A percentile compares a stretch with the other conserved stretches of the same genome.
Conservation (phyloP, 2,888 invertebrate genomes). For the Agrochola macilenta region DNA sequence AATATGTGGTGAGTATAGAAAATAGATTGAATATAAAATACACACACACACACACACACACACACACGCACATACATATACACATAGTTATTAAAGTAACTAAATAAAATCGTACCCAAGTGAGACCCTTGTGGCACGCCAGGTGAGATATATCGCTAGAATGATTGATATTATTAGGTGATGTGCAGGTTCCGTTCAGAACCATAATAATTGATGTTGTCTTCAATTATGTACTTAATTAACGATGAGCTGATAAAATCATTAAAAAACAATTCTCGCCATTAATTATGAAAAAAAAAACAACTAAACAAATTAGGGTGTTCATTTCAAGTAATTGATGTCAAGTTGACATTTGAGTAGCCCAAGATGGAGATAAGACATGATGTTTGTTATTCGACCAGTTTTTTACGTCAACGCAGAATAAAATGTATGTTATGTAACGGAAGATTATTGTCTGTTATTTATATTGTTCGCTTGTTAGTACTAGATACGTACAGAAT, state of each 20-base stretch:
- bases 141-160: neutral
- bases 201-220: neutral
- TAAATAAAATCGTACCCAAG: neutral
- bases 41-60: too few relatives aligned
- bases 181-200: neutral
- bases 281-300: constrained; percentile 11
- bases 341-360: constrained; percentile 26
- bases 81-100: neutral
- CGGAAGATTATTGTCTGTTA: constrained; percentile 21
- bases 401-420: constrained; percentile 37
- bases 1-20: too few relatives aligned
- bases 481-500: constrained; percentile 61
- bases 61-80: too few relatives aligned
- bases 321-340: constrained; percentile 38
- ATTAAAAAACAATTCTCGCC: neutral
- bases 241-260: neutral
- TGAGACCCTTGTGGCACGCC: neutral
- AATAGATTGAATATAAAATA: too few relatives aligned
- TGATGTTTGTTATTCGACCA: constrained; percentile 40
- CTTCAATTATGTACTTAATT: neutral
- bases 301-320: constrained; percentile 15
- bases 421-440: constrained; percentile 20
- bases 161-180: neutral
- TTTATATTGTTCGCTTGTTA: constrained; percentile 7
- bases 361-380: constrained; percentile 25